Evolutionary conservation across 2,797 vertebrate species (phyloP).

Genomic region (Loriculus beryllinus): DNA sequence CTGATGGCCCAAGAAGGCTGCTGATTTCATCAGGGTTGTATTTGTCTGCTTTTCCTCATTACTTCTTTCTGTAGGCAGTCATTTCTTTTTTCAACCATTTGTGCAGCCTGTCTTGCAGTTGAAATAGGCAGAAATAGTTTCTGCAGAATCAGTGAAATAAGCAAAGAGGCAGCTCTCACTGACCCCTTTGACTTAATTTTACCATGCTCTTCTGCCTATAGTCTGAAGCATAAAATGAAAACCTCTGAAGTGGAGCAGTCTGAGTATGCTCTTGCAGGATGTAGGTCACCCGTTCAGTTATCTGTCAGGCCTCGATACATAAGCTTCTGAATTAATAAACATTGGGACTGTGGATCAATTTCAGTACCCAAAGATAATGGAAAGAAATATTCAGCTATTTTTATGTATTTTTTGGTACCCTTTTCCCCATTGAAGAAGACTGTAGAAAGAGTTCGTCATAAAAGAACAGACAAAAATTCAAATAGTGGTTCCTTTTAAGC

Average conservation of each 20-base stretch:
- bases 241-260: neutral
- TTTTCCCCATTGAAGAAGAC: neutral
- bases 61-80: neutral
- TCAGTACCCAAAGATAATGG: neutral
- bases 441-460: neutral
- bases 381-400: neutral
- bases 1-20: neutral
- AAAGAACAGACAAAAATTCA: neutral
- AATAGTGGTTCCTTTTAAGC: neutral
- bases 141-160: neutral
- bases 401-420: neutral
- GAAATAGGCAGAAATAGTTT: neutral
- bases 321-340: neutral
- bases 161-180: neutral
- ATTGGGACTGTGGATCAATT: neutral
- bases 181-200: neutral
- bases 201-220: neutral
- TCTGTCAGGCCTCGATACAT: neutral
- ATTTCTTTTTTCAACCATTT: neutral
- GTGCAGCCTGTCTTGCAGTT: neutral
- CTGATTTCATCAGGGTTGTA: neutral
- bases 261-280: fast-evolving
- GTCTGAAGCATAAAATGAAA: neutral
- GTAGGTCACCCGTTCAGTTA: neutral
- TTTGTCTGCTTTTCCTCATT: neutral